Conservation (phyloP, 2,797 vertebrate species). For the Heliangelus exortis region DNA sequence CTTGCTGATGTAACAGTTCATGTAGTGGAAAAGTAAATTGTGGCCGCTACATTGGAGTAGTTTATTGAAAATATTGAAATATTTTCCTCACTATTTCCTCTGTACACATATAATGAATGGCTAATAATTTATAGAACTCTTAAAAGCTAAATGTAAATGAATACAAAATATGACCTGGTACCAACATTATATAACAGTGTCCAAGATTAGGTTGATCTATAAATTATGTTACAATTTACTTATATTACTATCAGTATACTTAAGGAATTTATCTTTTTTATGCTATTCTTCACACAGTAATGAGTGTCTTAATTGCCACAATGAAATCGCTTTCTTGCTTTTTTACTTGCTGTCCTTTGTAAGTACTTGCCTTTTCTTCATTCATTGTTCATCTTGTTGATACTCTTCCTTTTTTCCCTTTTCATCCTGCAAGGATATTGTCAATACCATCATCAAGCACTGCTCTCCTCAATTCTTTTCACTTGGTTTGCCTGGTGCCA, state of each 20-base stretch:
- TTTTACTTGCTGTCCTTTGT: background rate
- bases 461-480: slow-evolving; percentile 98
- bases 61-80: background rate
- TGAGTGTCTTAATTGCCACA: background rate
- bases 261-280: background rate
- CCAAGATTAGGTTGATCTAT: background rate
- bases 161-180: background rate
- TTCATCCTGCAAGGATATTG: slow-evolving; percentile 88
- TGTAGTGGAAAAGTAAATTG: background rate
- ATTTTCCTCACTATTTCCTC: background rate
- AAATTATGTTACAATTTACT: background rate
- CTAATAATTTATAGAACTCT: background rate
- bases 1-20: background rate
- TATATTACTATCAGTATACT: background rate
- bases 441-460: slow-evolving; percentile 99
- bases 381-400: background rate
- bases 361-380: background rate
- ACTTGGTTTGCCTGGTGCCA: slow-evolving; percentile 95
- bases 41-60: background rate
- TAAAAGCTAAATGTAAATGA: background rate
- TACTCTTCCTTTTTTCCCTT: slow-evolving; percentile 8
- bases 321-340: background rate
- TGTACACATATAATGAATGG: background rate
- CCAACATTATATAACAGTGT: background rate
- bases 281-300: background rate